Percentiles rank a stretch among this genome's conserved stretches.
Evolutionary conservation across 2,888 invertebrate species (phyloP).

Genomic region (Julus scandinavius): DNA sequence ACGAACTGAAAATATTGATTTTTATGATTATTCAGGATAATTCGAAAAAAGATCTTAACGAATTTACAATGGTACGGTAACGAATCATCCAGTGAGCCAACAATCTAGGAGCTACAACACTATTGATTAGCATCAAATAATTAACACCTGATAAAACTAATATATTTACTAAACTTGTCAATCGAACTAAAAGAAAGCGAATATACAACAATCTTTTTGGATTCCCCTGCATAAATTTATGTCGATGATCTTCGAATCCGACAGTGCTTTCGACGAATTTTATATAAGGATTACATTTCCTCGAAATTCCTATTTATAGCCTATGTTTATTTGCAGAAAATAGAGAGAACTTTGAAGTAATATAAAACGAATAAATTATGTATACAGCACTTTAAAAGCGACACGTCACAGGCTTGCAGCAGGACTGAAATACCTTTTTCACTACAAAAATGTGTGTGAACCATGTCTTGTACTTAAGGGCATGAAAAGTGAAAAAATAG

Average conservation of each 20-base stretch:
- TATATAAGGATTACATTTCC: not conserved
- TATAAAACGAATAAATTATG: conserved; percentile 2
- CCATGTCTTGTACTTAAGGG: not conserved
- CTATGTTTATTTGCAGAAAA: not conserved
- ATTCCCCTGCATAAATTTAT: not conserved
- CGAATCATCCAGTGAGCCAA: too few species aligned
- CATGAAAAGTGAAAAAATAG: too few species aligned
- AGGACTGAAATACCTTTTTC: not conserved
- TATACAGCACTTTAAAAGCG: conserved; percentile 9
- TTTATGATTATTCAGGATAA: too few species aligned
- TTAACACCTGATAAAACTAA: too few species aligned
- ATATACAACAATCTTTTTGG: too few species aligned
- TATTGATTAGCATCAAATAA: too few species aligned
- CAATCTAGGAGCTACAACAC: too few species aligned
- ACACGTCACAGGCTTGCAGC: not conserved
- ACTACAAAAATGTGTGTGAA: not conserved
- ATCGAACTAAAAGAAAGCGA: too few species aligned
- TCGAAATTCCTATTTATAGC: not conserved
- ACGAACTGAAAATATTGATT: too few species aligned
- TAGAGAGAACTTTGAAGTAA: not conserved
- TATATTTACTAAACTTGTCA: too few species aligned
- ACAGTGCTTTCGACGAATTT: not conserved
- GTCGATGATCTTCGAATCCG: not conserved
- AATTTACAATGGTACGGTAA: too few species aligned
- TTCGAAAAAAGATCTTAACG: too few species aligned